Evolutionary conservation across 30 jellyfish, hydroid and myxozoan genomes (phyloP).

Genomic region (Hydractinia echinata): DNA sequence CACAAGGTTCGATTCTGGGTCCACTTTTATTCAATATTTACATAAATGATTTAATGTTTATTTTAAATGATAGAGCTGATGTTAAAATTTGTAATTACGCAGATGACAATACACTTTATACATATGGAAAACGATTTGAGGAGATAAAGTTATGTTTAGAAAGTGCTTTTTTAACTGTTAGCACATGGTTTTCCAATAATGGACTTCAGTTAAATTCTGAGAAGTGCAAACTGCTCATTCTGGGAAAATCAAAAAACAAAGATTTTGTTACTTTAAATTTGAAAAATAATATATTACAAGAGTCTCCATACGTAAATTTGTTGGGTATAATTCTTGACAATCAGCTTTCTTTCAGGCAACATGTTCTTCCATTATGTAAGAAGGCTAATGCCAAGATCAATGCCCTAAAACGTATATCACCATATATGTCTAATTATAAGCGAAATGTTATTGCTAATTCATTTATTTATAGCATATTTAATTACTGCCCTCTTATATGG

Average conservation of each 20-base stretch:
- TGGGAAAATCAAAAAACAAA: neutral
- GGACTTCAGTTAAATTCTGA: neutral
- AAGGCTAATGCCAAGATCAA: neutral
- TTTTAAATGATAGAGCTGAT: neutral
- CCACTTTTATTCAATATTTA: too few relatives aligned
- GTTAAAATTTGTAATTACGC: neutral
- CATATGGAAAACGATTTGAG: neutral
- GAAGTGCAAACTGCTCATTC: neutral
- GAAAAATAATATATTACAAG: neutral
- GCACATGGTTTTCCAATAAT: conserved; percentile 14
- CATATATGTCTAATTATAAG: neutral
- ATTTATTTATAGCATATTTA: neutral
- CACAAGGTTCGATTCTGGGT: too few relatives aligned
- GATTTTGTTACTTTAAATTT: neutral
- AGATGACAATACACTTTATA: conserved; percentile 1
- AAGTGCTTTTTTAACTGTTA: neutral
- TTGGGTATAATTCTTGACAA: conserved; percentile 2
- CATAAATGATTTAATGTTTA: too few relatives aligned
- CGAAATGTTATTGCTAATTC: neutral
- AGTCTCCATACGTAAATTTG: neutral
- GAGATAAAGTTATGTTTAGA: neutral
- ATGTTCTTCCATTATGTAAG: neutral
- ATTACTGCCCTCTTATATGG: conserved; percentile 1
- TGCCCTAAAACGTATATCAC: conserved; percentile 2
- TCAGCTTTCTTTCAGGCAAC: neutral